These are phyloP conservation scores for Cyprinodon brontotheroides DNA, from an alignment of 2,113 vertebrate species.

Conservation along the genomic window DNA sequence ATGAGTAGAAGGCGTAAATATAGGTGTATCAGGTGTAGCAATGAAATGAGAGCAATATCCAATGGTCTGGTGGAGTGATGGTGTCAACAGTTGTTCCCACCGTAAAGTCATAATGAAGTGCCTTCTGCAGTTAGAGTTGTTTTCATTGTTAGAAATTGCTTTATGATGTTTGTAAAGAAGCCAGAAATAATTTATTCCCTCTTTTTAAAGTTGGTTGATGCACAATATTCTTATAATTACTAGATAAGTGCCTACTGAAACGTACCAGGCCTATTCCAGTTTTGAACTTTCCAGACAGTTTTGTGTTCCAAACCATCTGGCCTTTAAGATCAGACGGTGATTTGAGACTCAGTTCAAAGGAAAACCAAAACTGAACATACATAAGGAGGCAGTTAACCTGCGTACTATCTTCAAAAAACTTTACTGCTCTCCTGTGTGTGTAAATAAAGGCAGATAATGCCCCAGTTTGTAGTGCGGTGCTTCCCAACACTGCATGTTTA, in stretches of 20 bases:
- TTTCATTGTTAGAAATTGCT: too few species aligned
- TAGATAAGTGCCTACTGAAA: not conserved
- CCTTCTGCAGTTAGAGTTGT: too few species aligned
- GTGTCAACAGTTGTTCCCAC: too few species aligned
- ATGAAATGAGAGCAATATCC: too few species aligned
- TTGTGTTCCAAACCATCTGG: not conserved
- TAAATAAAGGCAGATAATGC: not conserved
- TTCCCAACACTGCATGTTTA: not conserved
- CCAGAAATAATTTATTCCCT: too few species aligned
- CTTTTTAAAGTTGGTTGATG: not conserved
- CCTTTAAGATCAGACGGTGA: not conserved
- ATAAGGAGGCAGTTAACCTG: not conserved
- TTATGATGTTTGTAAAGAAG: too few species aligned
- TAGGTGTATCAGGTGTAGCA: too few species aligned
- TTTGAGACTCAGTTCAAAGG: not conserved
- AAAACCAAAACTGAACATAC: not conserved
- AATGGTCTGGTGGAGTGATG: too few species aligned
- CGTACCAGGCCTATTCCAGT: not conserved
- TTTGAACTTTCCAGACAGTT: not conserved
- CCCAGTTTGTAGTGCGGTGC: not conserved
- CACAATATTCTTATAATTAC: not conserved
- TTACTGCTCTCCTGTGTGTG: not conserved
- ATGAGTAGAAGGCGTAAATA: too few species aligned
- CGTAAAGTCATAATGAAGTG: too few species aligned
- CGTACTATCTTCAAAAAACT: not conserved